phyloP scores from a whole-genome alignment of 37 sponge, comb jelly and placozoan species.

The Aplysina aerophoba region DNA sequence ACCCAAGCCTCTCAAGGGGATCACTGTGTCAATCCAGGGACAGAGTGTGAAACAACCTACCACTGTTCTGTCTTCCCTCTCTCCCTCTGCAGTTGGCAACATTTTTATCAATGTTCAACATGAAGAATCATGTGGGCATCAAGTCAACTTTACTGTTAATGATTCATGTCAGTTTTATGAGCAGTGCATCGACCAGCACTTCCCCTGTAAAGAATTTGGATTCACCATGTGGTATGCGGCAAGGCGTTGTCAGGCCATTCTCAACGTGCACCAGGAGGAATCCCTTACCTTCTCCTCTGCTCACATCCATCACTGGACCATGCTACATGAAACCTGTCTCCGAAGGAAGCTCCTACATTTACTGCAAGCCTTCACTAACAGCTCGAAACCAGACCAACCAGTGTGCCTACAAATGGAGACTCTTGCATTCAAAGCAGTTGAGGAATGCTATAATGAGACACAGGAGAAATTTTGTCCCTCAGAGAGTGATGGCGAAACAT shows the following conservation, averaged over 20 bases:
- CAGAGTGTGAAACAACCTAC: too few species aligned
- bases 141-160: too few species aligned
- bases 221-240: slow-evolving; percentile 52
- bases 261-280: not conserved
- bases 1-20: too few species aligned
- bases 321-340: slow-evolving; percentile 56
- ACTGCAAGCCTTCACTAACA: not conserved
- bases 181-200: slow-evolving; percentile 55
- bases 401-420: slow-evolving; percentile 56
- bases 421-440: slow-evolving; percentile 40
- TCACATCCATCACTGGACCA: slow-evolving; percentile 30
- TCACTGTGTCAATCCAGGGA: too few species aligned
- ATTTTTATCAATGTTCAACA: too few species aligned
- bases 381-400: slow-evolving; percentile 17
- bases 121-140: too few species aligned
- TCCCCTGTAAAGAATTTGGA: slow-evolving; percentile 44
- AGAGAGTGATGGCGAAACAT: not conserved
- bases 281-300: not conserved
- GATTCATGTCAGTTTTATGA: slow-evolving; percentile 56
- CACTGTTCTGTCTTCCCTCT: too few species aligned
- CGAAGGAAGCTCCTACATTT: slow-evolving; percentile 38
- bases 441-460: slow-evolving; percentile 47
- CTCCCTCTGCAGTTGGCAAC: too few species aligned
- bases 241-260: slow-evolving; percentile 42
- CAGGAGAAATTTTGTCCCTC: not conserved